These are phyloP conservation scores for Lasioglossum oenotherae DNA, from an alignment of 2,888 invertebrate genomes.

Conservation along the genomic window DNA sequence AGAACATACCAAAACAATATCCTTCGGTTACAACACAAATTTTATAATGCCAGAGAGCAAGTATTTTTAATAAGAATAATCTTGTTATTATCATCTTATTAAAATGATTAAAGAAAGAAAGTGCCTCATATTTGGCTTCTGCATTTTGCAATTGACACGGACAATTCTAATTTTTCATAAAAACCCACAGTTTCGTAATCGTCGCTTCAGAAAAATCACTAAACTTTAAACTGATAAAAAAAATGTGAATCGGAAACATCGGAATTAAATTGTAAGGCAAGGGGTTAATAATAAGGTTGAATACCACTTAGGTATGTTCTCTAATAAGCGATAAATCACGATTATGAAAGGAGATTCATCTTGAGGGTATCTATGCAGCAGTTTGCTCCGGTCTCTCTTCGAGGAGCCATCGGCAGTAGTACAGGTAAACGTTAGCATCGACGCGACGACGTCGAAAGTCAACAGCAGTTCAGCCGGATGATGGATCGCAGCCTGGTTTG, in stretches of 20 bases:
- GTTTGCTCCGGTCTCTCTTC: neutral
- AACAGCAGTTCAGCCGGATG: conserved; percentile 57
- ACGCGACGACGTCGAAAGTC: conserved; percentile 61
- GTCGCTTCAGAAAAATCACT: neutral
- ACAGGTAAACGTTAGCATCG: conserved; percentile 52
- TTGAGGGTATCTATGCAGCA: neutral
- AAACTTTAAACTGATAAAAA: too few relatives aligned
- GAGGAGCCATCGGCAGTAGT: conserved; percentile 21
- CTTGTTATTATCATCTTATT: too few relatives aligned
- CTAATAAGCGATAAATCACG: neutral
- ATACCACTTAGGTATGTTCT: neutral
- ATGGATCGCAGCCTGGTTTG: conserved; percentile 72
- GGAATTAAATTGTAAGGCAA: neutral
- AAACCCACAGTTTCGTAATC: neutral
- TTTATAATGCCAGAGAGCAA: neutral
- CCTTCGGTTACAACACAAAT: too few relatives aligned
- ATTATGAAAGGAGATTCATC: neutral
- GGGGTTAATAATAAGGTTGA: neutral
- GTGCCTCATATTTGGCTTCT: neutral
- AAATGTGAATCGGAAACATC: neutral
- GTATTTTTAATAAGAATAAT: neutral
- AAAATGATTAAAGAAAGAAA: too few relatives aligned
- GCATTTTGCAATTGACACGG: neutral
- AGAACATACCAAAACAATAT: too few relatives aligned
- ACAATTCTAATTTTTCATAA: neutral